phyloP scores from a whole-genome alignment of 2,113 vertebrate species.

The Ptilorrhoa leucosticta region DNA sequence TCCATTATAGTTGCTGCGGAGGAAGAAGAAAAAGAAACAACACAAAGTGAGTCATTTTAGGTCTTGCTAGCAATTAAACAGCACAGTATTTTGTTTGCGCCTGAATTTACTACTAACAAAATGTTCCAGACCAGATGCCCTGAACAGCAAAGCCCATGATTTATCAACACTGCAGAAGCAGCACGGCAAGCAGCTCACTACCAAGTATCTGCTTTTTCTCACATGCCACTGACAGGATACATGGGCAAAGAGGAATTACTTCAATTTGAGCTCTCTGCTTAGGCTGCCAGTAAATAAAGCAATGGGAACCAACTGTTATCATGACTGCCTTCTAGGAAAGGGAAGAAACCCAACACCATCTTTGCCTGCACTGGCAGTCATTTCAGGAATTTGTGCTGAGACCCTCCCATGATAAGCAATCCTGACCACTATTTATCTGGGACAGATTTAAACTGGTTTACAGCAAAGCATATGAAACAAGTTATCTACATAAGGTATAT shows the following conservation, averaged over 20 bases:
- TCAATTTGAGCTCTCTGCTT: background rate
- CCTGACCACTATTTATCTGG: background rate
- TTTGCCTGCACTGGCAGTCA: background rate
- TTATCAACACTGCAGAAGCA: background rate
- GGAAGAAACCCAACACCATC: background rate
- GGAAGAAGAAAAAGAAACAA: background rate
- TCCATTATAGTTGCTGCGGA: constrained; percentile 74
- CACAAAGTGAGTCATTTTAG: constrained; percentile 14
- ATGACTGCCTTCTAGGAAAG: constrained; percentile 1
- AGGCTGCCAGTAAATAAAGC: constrained; percentile 2
- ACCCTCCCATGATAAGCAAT: background rate
- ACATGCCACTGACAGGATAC: background rate
- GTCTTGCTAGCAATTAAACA: constrained; percentile 4
- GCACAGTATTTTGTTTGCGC: background rate
- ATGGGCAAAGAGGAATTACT: background rate
- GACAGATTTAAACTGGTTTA: background rate
- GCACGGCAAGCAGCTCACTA: background rate
- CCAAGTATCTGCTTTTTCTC: constrained; percentile 21
- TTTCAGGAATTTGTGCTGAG: background rate
- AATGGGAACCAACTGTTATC: background rate
- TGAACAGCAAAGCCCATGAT: background rate
- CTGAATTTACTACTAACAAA: constrained; percentile 35
- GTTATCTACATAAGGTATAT: background rate
- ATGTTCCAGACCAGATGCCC: constrained; percentile 28
- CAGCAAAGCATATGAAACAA: background rate